A percentile compares a stretch with the other conserved stretches of the same genome.
These are phyloP conservation scores for Spisula subtruncata DNA, from an alignment of 2,888 invertebrate species.

Conservation along the genomic window DNA sequence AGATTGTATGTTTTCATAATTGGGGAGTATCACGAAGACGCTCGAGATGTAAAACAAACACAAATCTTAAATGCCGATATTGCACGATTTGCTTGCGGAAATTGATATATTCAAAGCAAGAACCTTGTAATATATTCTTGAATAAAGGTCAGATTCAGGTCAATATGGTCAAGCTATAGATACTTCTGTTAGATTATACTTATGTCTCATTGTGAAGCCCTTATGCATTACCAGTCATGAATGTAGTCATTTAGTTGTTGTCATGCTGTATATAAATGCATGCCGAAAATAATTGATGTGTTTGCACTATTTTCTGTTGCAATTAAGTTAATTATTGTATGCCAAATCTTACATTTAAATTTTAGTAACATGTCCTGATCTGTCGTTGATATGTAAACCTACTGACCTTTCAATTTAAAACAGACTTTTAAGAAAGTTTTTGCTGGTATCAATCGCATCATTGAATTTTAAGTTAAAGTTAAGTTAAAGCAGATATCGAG, in stretches of 20 bases:
- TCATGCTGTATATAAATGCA: neutral
- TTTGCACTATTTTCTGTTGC: neutral
- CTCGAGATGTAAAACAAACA: too few species aligned
- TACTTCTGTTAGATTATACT: neutral
- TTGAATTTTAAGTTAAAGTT: neutral
- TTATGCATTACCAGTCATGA: too few species aligned
- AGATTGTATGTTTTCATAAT: too few species aligned
- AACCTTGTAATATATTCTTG: too few species aligned
- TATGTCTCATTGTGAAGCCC: neutral
- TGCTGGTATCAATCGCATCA: neutral
- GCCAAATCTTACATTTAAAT: neutral
- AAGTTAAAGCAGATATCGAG: neutral
- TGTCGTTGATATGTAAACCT: neutral
- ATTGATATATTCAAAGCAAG: too few species aligned
- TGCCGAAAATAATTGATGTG: neutral
- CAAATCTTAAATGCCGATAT: too few species aligned
- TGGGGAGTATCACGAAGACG: too few species aligned
- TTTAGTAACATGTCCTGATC: neutral
- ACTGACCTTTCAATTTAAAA: neutral
- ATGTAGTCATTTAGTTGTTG: neutral
- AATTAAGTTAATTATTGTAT: neutral
- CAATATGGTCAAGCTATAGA: too few species aligned
- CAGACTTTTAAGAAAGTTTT: neutral
- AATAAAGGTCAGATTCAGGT: too few species aligned
- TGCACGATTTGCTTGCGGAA: too few species aligned